phyloP scores from a whole-genome alignment of 2,113 vertebrate species.

The Osmerus eperlanus region DNA sequence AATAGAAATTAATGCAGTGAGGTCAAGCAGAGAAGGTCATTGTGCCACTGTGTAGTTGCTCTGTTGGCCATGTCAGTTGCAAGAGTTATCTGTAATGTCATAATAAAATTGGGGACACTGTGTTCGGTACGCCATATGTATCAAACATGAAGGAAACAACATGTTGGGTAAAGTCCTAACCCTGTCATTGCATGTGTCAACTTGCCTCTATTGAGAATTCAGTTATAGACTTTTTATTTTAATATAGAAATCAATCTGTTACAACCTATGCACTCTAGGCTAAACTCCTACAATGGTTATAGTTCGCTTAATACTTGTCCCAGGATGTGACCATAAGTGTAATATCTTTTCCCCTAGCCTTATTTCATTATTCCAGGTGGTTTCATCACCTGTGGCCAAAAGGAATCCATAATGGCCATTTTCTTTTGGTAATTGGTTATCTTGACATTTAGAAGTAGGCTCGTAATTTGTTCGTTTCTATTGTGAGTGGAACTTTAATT shows the following conservation, averaged over 20 bases:
- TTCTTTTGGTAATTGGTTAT: slow-evolving; percentile 77
- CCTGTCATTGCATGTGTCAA: slow-evolving; percentile 12
- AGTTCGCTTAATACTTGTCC: slow-evolving; percentile 48
- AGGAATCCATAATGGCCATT: slow-evolving; percentile 64
- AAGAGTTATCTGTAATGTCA: background rate
- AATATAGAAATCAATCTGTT: slow-evolving; percentile 32
- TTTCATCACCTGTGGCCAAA: slow-evolving; percentile 65
- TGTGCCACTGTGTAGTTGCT: too few relatives aligned
- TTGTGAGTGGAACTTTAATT: slow-evolving; percentile 66
- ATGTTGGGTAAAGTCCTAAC: too few relatives aligned
- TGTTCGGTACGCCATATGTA: background rate
- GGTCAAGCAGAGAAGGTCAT: background rate
- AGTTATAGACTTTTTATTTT: slow-evolving; percentile 25
- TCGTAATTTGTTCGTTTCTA: slow-evolving; percentile 69
- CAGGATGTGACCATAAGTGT: slow-evolving; percentile 41
- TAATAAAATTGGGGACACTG: too few relatives aligned
- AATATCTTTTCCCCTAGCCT: slow-evolving; percentile 13
- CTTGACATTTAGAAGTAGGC: slow-evolving; percentile 74
- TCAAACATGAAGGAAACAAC: background rate
- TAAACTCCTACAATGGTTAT: slow-evolving; percentile 34
- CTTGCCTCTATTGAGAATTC: slow-evolving; percentile 29
- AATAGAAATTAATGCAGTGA: background rate
- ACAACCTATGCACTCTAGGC: slow-evolving; percentile 32
- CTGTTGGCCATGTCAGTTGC: too few relatives aligned
- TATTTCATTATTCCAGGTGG: slow-evolving; percentile 59